Base-by-base conservation (phyloP, 2,888 invertebrate genomes). In the Mythimna ferrago region DNA sequence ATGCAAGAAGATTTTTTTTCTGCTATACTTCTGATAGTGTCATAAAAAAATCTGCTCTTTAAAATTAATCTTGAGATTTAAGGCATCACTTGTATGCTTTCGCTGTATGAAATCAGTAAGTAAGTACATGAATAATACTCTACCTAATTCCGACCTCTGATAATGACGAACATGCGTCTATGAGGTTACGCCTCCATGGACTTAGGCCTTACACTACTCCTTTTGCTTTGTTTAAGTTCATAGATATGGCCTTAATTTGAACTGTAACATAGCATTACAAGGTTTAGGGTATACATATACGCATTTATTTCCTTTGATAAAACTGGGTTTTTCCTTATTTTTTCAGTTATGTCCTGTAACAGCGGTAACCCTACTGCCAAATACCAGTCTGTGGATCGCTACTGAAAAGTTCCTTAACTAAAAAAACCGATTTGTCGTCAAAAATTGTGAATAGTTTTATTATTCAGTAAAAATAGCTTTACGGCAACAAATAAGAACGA, bases 391-490 rank as follows among this genome's bases (percentile, higher is more conserved):
- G 48, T 44, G 7, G 44, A 26, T 16, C 9, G 26, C 6, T 38
- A 14, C 44, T 32, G n/a, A 54, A 11, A 73, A 38, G 57, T 57
- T 32, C 1, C 1, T 9, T 19, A 54, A 56, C 4, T 6, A 38
- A 56, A 56, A 72, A 44, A 10, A 26, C 10, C 6, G 11, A 14
- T 38, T 21, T 38, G n/a, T 19, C 6, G 4, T 3, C 3, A n/a
- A 63, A n/a, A 32, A 21, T 2, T 53, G 19, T 35, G 7, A n/a
- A 9, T 26, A 4, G 9, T 38, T 73, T 48, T 4, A 41, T 19
- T n/a, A 32, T 58, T 65, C 32, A 66, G 21, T 41, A 76, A 53
- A 21, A 66, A 14, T 10, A 76, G 16, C 10, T 58, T 21, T 16
- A 76, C 21, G 21, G 14, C n/a, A 41, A 6, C 57, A 53, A 41